These are phyloP conservation scores for Petrocephalus sullivani DNA, from an alignment of 2,797 vertebrate species.

Conservation along the genomic window DNA sequence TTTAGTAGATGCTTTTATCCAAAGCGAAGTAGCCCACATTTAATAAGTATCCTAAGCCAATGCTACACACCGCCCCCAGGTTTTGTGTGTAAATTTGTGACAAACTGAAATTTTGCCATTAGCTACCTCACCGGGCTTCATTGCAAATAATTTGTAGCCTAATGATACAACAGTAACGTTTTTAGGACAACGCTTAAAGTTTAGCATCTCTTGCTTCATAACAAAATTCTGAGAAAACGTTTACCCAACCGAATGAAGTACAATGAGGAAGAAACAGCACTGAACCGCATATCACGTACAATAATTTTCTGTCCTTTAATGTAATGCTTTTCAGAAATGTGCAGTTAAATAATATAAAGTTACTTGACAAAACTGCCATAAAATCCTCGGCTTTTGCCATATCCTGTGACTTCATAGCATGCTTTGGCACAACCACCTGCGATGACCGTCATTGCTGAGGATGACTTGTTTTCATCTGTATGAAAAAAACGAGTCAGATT, in stretches of 20 bases:
- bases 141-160: neutral
- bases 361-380: neutral
- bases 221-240: neutral
- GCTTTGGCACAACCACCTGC: neutral
- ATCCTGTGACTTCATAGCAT: neutral
- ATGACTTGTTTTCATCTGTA: neutral
- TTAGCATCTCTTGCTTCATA: neutral
- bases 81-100: neutral
- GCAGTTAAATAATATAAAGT: neutral
- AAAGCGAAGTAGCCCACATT: no score
- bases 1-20: neutral
- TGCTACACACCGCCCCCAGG: neutral
- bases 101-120: neutral
- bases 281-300: neutral
- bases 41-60: no score
- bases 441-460: neutral
- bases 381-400: neutral
- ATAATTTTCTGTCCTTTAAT: neutral
- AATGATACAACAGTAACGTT: neutral
- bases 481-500: neutral
- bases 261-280: neutral
- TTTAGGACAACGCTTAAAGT: neutral
- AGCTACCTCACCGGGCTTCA: neutral
- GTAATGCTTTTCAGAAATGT: no score
- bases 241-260: neutral